Evolutionary conservation across 2,113 vertebrate genomes (phyloP).

Genomic region (Pygoscelis antarcticus): DNA sequence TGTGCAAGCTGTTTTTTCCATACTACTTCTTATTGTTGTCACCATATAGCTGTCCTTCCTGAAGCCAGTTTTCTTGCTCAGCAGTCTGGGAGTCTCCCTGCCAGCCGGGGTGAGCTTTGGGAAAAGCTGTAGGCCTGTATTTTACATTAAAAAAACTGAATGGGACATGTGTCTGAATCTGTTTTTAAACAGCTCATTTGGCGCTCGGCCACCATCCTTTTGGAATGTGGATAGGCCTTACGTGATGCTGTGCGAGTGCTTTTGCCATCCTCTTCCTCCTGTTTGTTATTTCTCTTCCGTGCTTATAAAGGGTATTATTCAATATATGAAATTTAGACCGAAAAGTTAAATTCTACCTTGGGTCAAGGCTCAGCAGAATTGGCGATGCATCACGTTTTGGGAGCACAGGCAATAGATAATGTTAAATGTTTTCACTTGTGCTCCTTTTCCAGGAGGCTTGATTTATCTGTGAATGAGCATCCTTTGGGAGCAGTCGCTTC

Average conservation of each 20-base stretch:
- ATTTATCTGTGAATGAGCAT: background rate
- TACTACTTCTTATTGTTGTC: background rate
- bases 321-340: background rate
- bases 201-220: background rate
- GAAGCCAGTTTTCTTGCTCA: background rate
- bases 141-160: background rate
- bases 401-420: background rate
- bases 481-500: background rate
- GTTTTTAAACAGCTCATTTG: slow-evolving; percentile 16
- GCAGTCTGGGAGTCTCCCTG: background rate
- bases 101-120: background rate
- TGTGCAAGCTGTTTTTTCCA: background rate
- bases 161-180: background rate
- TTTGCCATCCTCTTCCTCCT: background rate
- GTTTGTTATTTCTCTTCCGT: background rate
- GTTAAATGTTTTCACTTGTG: slow-evolving; percentile 3
- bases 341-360: background rate
- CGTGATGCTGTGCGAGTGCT: rapidly evolving
- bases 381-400: background rate
- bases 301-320: background rate
- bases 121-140: background rate
- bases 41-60: background rate
- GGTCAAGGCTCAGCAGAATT: background rate
- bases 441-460: background rate
- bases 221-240: background rate